Conservation (phyloP, 2,113 vertebrate genomes). For the Semnornis frantzii region DNA sequence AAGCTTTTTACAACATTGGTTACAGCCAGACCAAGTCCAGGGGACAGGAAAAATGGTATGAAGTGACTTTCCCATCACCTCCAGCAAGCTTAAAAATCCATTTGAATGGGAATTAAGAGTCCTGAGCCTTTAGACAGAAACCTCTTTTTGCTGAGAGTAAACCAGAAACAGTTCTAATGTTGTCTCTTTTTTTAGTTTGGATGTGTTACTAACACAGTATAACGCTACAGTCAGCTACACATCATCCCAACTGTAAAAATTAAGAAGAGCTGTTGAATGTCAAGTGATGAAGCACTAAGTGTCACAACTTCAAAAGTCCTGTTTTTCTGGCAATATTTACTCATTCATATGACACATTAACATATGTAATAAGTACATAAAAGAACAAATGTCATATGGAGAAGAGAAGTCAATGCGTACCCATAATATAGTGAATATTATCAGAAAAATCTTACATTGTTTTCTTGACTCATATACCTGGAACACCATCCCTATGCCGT, state of each 20-base stretch:
- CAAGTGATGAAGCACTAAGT: constrained; percentile 65
- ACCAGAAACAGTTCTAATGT: constrained; percentile 45
- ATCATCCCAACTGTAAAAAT: constrained; percentile 73
- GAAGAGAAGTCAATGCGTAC: constrained; percentile 6
- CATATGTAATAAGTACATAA: constrained; percentile 72
- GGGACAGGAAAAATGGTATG: neutral
- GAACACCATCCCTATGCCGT: neutral
- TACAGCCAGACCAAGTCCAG: neutral
- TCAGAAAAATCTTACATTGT: neutral
- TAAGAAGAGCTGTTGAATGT: constrained; percentile 72
- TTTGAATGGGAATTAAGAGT: constrained; percentile 22
- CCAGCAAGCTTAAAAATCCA: constrained; percentile 9
- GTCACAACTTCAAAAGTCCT: constrained; percentile 68
- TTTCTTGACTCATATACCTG: constrained; percentile 17
- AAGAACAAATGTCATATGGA: constrained; percentile 70
- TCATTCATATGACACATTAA: constrained; percentile 69
- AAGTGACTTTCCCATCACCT: neutral
- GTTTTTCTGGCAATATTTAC: constrained; percentile 71
- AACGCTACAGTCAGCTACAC: constrained; percentile 69
- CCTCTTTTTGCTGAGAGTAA: constrained; percentile 35
- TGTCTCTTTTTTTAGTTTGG: constrained; percentile 68
- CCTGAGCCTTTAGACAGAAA: constrained; percentile 32
- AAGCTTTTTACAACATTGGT: neutral
- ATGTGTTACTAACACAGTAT: constrained; percentile 69
- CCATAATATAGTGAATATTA: neutral